Percentiles rank a stretch among this genome's conserved stretches.
phyloP scores from a whole-genome alignment of 2,113 vertebrate genomes.

The Tilapia sparmanii region DNA sequence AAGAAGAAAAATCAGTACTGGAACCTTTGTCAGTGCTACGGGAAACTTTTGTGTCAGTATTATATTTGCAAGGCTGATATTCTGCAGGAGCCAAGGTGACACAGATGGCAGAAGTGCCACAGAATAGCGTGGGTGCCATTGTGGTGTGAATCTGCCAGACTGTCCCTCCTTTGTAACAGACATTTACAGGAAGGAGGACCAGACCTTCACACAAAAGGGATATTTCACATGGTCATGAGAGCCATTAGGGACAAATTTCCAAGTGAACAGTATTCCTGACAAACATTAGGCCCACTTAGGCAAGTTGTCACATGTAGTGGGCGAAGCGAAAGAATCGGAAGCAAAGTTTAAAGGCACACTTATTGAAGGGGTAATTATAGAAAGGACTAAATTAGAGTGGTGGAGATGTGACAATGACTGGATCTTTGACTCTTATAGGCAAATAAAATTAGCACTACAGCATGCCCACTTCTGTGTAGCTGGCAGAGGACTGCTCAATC shows the following conservation, averaged over 20 bases:
- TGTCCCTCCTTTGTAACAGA: slow-evolving; percentile 22
- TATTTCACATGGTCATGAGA: not conserved
- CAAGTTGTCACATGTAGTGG: not conserved
- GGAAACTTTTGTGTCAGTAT: slow-evolving; percentile 12
- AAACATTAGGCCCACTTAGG: not conserved
- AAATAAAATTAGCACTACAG: not conserved
- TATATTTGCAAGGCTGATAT: slow-evolving; percentile 13
- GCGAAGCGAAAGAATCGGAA: not conserved
- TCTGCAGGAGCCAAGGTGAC: slow-evolving; percentile 27
- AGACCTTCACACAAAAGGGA: not conserved
- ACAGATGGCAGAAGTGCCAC: slow-evolving; percentile 33
- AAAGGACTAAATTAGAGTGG: not conserved
- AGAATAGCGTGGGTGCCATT: slow-evolving; percentile 1
- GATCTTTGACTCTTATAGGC: not conserved
- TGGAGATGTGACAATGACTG: not conserved
- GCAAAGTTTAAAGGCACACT: not conserved
- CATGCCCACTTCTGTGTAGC: not conserved
- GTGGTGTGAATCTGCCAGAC: slow-evolving; percentile 20
- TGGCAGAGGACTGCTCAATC: not conserved
- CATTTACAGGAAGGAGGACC: not conserved
- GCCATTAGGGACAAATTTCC: not conserved
- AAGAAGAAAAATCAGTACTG: not conserved
- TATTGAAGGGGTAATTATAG: not conserved
- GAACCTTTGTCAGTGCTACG: not conserved
- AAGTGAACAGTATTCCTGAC: not conserved